Evolutionary conservation across 2,888 invertebrate species (phyloP), one percentile per base, ranked within the genome.

Genomic region (Drosophila limbata): DNA sequence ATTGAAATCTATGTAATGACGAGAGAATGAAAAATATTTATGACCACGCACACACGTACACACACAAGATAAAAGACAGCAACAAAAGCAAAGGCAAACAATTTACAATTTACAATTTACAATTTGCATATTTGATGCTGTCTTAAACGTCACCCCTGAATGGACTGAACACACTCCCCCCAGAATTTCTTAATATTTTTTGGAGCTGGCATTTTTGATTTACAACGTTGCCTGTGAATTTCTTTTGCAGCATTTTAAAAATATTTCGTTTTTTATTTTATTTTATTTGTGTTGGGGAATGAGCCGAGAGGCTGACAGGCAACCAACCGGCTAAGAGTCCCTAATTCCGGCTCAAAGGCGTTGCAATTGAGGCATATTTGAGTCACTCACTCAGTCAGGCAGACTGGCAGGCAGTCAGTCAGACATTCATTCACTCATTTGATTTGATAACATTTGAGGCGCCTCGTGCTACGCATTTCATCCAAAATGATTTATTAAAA

Each of bases 401-500:
- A 51, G 47, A 15, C 57, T 35, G 40, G 10, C 62, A 5, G 25
- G 25, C 25, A 25, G 42, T 28, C 57, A 47, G 47, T 15, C 57
- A 56, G 51, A 3, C 55, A 63, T 57, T 62, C 68, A 68, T 71
- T 64, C 82, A 87, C 73, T 82, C 77, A 82, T 81, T 84, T 88
- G 80, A 88, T 85, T 89, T 82, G 77, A 73, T 81, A 88, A 77
- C 69, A 85, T 78, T 77, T 60, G 63, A 74, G 69, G 57, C 40
- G 67, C 52, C 73, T 66, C 69, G 61, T 66, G 70, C 40, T 87
- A 68, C 74, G 79, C 79, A 84, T 84, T 74, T 77, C 88, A 75
- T 71, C 70, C 69, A 71, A 74, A 86, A 89, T 89, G 90, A 88
- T 86, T 86, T 86, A 86, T 86, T 86, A 81, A 89, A 86, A 89